Percentiles rank a stretch among this genome's conserved stretches.
Evolutionary conservation across 2,888 invertebrate species (phyloP).

Genomic region (Anthrax anthrax): DNA sequence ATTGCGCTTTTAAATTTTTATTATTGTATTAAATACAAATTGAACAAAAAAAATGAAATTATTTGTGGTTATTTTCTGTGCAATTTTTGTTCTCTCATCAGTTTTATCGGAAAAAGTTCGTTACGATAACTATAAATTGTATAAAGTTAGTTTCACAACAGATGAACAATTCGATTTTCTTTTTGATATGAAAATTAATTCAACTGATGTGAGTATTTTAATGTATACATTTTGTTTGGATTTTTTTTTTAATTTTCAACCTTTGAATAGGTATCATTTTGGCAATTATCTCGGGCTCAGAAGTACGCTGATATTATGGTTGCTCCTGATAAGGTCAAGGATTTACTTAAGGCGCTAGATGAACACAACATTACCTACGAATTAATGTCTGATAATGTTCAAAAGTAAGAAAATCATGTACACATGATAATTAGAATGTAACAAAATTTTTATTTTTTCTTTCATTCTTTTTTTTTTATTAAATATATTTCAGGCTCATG

Average conservation of each 20-base stretch:
- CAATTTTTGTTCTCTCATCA: too few relatives aligned
- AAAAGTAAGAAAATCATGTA: slow-evolving; percentile 41
- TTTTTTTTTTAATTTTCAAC: too few relatives aligned
- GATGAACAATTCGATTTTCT: slow-evolving; percentile 36
- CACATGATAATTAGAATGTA: too few relatives aligned
- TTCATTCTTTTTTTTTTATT: too few relatives aligned
- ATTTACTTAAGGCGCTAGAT: slow-evolving; percentile 35
- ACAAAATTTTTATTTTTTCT: too few relatives aligned
- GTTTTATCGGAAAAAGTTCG: slow-evolving; percentile 22
- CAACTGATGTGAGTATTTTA: background rate
- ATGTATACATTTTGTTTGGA: background rate
- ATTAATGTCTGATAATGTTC: slow-evolving; percentile 43
- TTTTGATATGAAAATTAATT: slow-evolving; percentile 11
- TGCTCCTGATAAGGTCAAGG: slow-evolving; percentile 35
- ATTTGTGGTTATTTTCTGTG: too few relatives aligned
- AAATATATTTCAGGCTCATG: too few relatives aligned
- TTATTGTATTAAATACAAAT: too few relatives aligned
- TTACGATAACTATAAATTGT: slow-evolving; percentile 27
- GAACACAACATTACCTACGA: slow-evolving; percentile 29
- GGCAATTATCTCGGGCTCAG: slow-evolving; percentile 34
- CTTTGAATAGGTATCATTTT: slow-evolving; percentile 1
- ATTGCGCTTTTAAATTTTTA: too few relatives aligned
- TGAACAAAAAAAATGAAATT: too few relatives aligned
- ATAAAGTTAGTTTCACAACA: slow-evolving; percentile 32
- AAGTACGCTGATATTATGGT: slow-evolving; percentile 44